Evolutionary conservation across 2,888 invertebrate species (phyloP).

Genomic region (Pachycephus smyrnensis): DNA sequence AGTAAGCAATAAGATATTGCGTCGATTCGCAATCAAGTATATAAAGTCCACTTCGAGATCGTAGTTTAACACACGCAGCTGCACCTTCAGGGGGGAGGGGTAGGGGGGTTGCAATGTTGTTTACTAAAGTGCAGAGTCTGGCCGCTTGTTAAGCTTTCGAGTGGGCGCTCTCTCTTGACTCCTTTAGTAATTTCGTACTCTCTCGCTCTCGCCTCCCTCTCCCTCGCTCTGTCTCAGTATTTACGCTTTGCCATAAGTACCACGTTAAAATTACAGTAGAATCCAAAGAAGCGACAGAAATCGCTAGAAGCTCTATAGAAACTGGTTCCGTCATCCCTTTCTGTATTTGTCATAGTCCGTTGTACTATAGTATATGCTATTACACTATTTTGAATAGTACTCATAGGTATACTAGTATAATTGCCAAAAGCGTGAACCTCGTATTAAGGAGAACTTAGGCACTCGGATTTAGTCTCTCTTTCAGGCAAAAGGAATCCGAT

Average conservation of each 20-base stretch:
- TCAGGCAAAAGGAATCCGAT: neutral
- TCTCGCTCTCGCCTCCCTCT: slow-evolving; percentile 12
- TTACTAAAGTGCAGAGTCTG: neutral
- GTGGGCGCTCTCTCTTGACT: neutral
- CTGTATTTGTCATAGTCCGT: too few relatives aligned
- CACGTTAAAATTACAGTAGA: neutral
- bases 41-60: neutral
- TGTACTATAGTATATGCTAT: too few relatives aligned
- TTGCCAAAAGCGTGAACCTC: too few relatives aligned
- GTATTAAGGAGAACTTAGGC: too few relatives aligned
- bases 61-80: neutral
- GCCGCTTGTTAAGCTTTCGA: neutral
- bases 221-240: neutral
- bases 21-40: neutral
- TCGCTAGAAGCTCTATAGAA: neutral
- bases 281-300: neutral
- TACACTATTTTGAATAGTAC: too few relatives aligned
- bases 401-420: too few relatives aligned
- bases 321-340: too few relatives aligned
- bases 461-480: neutral
- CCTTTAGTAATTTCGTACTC: slow-evolving; percentile 19
- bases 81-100: neutral
- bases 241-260: neutral
- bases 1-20: neutral
- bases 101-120: neutral